A percentile compares a stretch with the other conserved stretches of the same genome.
phyloP scores from a whole-genome alignment of 1,140 invertebrate genomes.

The Eriocheir sinensis region DNA sequence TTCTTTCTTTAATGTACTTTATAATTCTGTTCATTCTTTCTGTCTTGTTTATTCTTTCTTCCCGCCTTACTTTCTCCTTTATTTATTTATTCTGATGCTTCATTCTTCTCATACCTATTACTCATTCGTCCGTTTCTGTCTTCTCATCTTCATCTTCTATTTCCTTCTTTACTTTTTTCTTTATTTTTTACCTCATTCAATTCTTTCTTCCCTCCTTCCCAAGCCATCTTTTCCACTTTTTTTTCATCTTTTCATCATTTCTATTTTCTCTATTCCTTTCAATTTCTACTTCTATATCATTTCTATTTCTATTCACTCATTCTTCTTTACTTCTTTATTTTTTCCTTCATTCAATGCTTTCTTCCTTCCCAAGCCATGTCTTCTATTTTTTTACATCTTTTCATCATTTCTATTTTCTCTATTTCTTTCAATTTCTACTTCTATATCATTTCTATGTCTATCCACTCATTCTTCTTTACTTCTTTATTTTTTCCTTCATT shows the following conservation, averaged over 20 bases:
- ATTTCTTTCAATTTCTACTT: too few species aligned
- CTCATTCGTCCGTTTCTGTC: background rate
- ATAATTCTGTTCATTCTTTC: background rate
- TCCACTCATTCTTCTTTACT: background rate
- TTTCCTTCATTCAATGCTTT: background rate
- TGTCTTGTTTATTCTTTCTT: background rate
- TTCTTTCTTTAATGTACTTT: background rate
- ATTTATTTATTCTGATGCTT: background rate
- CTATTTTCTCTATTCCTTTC: too few species aligned
- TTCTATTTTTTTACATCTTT: too few species aligned
- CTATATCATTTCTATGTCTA: too few species aligned
- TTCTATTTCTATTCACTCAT: too few species aligned
- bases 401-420: background rate
- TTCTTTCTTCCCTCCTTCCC: background rate
- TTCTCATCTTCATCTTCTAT: background rate
- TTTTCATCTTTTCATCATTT: background rate
- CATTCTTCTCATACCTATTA: background rate
- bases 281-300: too few species aligned
- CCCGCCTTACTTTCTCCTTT: background rate
- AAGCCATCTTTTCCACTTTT: background rate
- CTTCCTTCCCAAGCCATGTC: too few species aligned
- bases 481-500: too few species aligned
- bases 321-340: too few species aligned
- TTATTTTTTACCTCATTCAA: background rate
- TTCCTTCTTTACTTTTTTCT: background rate